Evolutionary conservation across 2,113 vertebrate species (phyloP), one percentile per base, ranked within the genome.

Genomic region (Peromyscus leucopus): DNA sequence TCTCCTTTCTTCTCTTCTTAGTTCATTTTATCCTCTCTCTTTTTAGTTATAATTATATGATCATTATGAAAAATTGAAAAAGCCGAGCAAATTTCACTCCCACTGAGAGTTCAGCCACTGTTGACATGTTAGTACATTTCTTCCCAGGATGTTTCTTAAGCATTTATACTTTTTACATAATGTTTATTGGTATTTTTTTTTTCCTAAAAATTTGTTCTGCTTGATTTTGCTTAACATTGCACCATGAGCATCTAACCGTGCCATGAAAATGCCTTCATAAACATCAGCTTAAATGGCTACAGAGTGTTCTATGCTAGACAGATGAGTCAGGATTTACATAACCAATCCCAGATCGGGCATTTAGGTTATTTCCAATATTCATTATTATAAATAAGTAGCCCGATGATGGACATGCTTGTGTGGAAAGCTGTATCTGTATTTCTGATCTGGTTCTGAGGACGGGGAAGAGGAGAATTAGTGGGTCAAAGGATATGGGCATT

Each of bases 271-370:
- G 26, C 12, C 86, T 96, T 94, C 83, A 55, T 78, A 95, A 95
- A 91, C 71, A 95, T 94, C 67, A 74, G 93, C 93, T 96, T 79
- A 94, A 97, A 93, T 91, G 93, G 71, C 96, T 96, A 28, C 57
- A 16, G 61, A 92, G 80, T 92, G 57, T 82, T 95, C 75, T 71
- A 39, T 90, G 69, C 79, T 89, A 31, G 83, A 80, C 26, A 80
- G 61, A 94, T 87, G 91, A 95, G 78, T 96, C 92, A 69, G 72
- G 46, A 93, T 96, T 93, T 95, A 89, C 71, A 91, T 96, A 95
- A 93, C 78, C 95, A 96, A 97, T 95, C 84, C 69, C 90, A 97
- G 76, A 90, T 92, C 93, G 93, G 88, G n/a, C 67, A 94, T 94
- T 91, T 42, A 95, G 63, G 83, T 85, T 91, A 96, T 92, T 94